A percentile compares a stretch with the other conserved stretches of the same genome.
phyloP scores from a whole-genome alignment of 1,140 invertebrate species.

The Heliconius congener region DNA sequence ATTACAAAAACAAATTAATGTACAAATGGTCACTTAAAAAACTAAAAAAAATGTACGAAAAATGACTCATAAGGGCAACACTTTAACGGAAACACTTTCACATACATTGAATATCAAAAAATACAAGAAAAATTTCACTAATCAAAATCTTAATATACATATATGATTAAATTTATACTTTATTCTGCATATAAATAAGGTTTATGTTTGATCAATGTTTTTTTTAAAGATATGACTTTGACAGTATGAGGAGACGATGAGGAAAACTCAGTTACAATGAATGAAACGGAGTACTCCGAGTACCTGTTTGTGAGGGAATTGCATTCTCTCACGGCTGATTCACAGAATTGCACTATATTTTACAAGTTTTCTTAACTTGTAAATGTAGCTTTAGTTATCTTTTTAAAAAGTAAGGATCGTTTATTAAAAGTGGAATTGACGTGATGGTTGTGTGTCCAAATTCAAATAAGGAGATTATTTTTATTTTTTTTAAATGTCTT shows the following conservation, averaged over 20 bases:
- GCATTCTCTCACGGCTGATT: slow-evolving; percentile 28
- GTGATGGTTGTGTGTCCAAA: too few relatives aligned
- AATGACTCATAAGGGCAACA: slow-evolving; percentile 21
- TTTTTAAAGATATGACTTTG: slow-evolving; percentile 18
- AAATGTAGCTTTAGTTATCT: too few relatives aligned
- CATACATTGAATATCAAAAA: slow-evolving; percentile 2
- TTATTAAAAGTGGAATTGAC: too few relatives aligned
- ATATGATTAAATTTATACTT: neutral
- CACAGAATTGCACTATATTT: slow-evolving; percentile 10
- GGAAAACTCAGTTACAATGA: slow-evolving; percentile 35
- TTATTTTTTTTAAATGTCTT: too few relatives aligned
- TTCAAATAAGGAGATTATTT: too few relatives aligned
- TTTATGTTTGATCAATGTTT: neutral
- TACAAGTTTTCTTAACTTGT: neutral
- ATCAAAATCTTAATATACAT: neutral
- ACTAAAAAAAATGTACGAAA: neutral
- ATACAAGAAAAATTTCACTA: slow-evolving; percentile 17
- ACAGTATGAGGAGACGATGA: slow-evolving; percentile 5
- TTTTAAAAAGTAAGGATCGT: too few relatives aligned
- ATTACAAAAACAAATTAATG: neutral
- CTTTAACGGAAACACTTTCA: slow-evolving; percentile 19
- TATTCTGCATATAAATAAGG: neutral
- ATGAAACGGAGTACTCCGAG: slow-evolving; percentile 22
- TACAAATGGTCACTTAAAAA: neutral
- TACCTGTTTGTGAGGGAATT: slow-evolving; percentile 28